These are phyloP conservation scores for Calonectris borealis DNA, from an alignment of 2,113 vertebrate genomes.

Conservation along the genomic window DNA sequence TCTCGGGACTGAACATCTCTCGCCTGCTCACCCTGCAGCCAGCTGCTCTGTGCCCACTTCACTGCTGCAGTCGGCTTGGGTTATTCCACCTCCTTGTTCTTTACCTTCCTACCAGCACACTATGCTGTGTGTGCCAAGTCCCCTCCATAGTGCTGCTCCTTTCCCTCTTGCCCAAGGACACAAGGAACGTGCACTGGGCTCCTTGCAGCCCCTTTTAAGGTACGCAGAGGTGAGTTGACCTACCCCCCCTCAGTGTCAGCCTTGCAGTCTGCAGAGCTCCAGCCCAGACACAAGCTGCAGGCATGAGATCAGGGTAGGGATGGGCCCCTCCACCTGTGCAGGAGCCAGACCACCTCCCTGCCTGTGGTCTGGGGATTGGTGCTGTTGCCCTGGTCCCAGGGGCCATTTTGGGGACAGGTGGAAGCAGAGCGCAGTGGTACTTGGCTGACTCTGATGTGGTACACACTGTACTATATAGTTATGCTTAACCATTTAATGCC, in stretches of 20 bases:
- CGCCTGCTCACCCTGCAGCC: neutral
- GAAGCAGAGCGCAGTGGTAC: neutral
- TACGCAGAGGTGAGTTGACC: neutral
- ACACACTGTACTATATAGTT: accelerated
- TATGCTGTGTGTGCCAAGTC: neutral
- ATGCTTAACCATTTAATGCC: neutral
- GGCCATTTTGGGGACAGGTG: neutral
- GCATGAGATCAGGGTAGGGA: neutral
- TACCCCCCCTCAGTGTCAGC: neutral
- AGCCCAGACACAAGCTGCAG: neutral
- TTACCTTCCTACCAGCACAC: neutral
- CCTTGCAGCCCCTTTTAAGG: neutral
- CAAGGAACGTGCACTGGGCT: neutral
- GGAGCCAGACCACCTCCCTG: neutral
- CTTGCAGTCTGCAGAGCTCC: neutral
- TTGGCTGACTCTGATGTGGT: neutral
- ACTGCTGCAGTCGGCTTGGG: neutral
- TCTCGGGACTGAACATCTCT: neutral
- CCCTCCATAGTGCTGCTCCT: neutral
- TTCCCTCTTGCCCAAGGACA: neutral
- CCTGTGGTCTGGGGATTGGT: neutral
- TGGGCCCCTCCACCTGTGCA: neutral
- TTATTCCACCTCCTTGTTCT: neutral
- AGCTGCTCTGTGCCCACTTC: neutral
- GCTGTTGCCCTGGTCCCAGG: neutral